Evolutionary conservation across 2,113 vertebrate species (phyloP), one percentile per base, ranked within the genome.

Genomic region (Malurus elegans): DNA sequence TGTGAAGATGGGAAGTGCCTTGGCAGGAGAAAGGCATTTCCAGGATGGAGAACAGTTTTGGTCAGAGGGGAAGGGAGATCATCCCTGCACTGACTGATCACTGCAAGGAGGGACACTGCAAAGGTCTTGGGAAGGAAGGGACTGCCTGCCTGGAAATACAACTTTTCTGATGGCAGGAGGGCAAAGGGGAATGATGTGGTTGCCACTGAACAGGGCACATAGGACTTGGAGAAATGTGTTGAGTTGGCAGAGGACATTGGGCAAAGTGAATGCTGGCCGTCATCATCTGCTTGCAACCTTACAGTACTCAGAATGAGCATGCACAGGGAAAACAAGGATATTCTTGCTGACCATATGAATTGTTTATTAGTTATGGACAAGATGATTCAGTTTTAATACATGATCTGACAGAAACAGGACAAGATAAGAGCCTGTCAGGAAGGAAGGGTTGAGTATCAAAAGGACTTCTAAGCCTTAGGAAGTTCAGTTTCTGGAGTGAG

Each of bases 351-450:
- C 62, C 26, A 14, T 62, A 44, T 24, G 31, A 57, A 67, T 70
- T 87, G 84, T 88, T 91, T 82, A 18, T 85, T 86, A 70, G 64
- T 51, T 86, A 67, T 88, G 75, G 51, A 80, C 94, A 72, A 42
- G 67, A 38, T 80, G 25, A 76, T 82, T 61, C 90, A 58, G 60
- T 86, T 70, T 80, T 38, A 56, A 47, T 48, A 67, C 4, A 6
- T 60, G 44, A 32, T 73, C 65, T 86, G 53, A 45, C 60, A 96
- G 71, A 84, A 94, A 48, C 45, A 81, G 79, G 82, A 88, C 94
- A 91, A 95, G 93, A 83, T 91, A 95, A 95, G 70, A 73, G 6
- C 57, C 31, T 26, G 12, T 67, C 53, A 83, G 92, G 92, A 96
- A 94, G 86, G 76, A 88, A 93, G 70, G 57, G 18, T 10, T 92